Base-by-base conservation (phyloP, 92 coral and sea anemone species). In the Siderastrea radians region DNA sequence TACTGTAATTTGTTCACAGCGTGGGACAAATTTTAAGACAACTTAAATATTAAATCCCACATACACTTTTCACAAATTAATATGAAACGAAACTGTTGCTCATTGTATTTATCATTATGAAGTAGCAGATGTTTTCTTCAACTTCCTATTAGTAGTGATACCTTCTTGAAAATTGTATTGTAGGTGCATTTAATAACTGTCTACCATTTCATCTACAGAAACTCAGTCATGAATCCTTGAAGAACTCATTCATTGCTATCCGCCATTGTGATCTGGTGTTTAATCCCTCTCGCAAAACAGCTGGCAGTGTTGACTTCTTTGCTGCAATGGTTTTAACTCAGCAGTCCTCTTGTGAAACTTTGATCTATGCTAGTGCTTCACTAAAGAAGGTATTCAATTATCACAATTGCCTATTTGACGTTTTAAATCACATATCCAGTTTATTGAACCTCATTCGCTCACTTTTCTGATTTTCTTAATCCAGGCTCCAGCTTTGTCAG, bases 141-240 rank as follows among this genome's bases (percentile, higher is more conserved):
- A n/a, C n/a, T n/a, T n/a, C n/a, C n/a, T n/a, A n/a, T n/a, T n/a
- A n/a, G n/a, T n/a, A n/a, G n/a, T n/a, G n/a, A n/a, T n/a, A n/a
- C n/a, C n/a, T n/a, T n/a, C n/a, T n/a, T n/a, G n/a, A n/a, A n/a
- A n/a, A n/a, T n/a, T n/a, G n/a, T n/a, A n/a, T n/a, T n/a, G n/a
- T n/a, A n/a, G n/a, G n/a, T n/a, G n/a, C n/a, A n/a, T n/a, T n/a
- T n/a, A n/a, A n/a, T n/a, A n/a, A n/a, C n/a, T 1, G 5, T 61
- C 12, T 4, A 59, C 44, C 16, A 1, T 17, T 49, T 65, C 48
- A 48, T 76, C 6, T 76, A 3, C 53, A 81, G 86, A 51, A 16
- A 8, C 53, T 81, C 17, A 81, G 68, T 59, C 46, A 71, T 17
- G n/a, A 53, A 10, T 81, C 77, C 6, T 46, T 81, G 68, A 81